Evolutionary conservation across 2,113 vertebrate species (phyloP).

Genomic region (Calonectris borealis): DNA sequence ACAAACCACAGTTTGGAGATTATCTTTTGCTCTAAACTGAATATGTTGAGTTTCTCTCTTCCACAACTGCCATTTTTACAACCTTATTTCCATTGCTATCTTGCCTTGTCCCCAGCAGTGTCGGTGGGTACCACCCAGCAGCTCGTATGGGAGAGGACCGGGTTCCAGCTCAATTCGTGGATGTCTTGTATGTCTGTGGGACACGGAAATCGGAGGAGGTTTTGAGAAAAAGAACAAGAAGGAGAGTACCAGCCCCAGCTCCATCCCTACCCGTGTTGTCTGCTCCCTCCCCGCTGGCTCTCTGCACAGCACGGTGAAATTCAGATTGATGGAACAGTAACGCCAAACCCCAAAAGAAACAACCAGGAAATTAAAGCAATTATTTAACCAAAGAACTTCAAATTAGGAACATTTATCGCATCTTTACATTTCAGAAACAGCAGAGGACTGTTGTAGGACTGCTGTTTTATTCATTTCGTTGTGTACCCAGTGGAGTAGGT

Average conservation of each 20-base stretch:
- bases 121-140: background rate
- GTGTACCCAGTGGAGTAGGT: background rate
- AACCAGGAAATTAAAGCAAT: constrained; percentile 11
- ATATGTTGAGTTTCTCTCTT: background rate
- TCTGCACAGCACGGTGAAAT: background rate
- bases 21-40: background rate
- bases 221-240: background rate
- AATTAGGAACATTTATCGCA: background rate
- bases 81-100: background rate
- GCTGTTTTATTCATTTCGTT: background rate
- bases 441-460: background rate
- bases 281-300: background rate
- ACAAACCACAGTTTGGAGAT: background rate
- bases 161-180: background rate
- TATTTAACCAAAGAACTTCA: background rate
- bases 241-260: background rate
- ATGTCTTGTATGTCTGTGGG: background rate
- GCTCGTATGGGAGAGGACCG: background rate
- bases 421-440: background rate
- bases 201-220: background rate
- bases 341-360: background rate
- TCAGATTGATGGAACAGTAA: background rate
- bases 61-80: background rate
- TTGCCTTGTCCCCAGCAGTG: background rate
- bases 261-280: fast-evolving